Percentiles rank a stretch among this genome's conserved stretches.
Evolutionary conservation across 1,140 invertebrate species (phyloP).

Genomic region (Drosophila cardini): DNA sequence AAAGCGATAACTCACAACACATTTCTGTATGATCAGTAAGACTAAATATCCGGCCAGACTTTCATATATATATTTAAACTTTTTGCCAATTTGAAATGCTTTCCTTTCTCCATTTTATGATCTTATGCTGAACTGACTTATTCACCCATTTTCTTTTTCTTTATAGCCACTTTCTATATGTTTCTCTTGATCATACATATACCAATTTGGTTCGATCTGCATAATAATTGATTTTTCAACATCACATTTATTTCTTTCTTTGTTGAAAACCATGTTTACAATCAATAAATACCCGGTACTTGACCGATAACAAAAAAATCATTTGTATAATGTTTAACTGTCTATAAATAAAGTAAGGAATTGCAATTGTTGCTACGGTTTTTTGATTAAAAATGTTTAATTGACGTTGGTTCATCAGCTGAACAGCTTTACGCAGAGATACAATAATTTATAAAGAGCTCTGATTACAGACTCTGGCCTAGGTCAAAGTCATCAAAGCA

Average conservation of each 20-base stretch:
- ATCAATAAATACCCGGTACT: slow-evolving; percentile 45
- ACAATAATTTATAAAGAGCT: slow-evolving; percentile 10
- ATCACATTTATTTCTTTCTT: slow-evolving; percentile 14
- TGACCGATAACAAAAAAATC: slow-evolving; percentile 57
- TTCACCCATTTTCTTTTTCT: slow-evolving; percentile 6
- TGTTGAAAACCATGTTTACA: slow-evolving; percentile 20
- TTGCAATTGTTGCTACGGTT: slow-evolving; percentile 41
- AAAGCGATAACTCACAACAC: not conserved
- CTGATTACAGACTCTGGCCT: slow-evolving; percentile 31
- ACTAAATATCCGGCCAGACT: not conserved
- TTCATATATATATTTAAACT: not conserved
- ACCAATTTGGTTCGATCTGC: slow-evolving; percentile 3
- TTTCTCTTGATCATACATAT: not conserved
- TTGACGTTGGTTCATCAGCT: not conserved
- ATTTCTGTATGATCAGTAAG: not conserved
- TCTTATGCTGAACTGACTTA: not conserved
- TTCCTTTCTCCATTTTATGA: slow-evolving; percentile 7
- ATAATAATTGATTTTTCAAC: slow-evolving; percentile 34
- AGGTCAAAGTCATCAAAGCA: slow-evolving; percentile 31
- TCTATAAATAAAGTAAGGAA: slow-evolving; percentile 27
- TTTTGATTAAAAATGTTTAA: slow-evolving; percentile 43
- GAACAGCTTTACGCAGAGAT: slow-evolving; percentile 12
- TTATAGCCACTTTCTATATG: not conserved
- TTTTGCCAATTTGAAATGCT: not conserved
- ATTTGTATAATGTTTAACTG: slow-evolving; percentile 19